phyloP scores from a whole-genome alignment of 2,888 invertebrate species.

The Idaea straminata region DNA sequence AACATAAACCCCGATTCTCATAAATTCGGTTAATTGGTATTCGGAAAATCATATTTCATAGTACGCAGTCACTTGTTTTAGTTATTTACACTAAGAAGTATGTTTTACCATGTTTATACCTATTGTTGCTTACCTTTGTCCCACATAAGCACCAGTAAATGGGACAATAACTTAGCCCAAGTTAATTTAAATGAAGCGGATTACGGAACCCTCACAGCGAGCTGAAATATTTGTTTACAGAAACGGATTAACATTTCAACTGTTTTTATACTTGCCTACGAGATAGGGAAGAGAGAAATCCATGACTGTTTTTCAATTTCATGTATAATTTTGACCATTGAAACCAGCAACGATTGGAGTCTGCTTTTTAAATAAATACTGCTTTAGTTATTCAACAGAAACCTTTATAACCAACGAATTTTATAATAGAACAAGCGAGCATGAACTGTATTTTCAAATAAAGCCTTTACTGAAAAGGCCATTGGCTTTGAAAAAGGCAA shows the following conservation, averaged over 20 bases:
- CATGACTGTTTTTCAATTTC: too few relatives aligned
- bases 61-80: conserved; percentile 12
- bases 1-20: neutral
- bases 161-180: conserved; percentile 8
- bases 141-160: conserved; percentile 14
- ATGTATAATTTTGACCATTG: too few relatives aligned
- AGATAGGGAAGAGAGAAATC: neutral
- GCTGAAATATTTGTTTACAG: neutral
- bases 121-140: conserved; percentile 14
- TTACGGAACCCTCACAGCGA: neutral
- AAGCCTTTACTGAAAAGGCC: neutral
- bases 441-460: too few relatives aligned
- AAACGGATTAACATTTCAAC: neutral
- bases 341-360: too few relatives aligned
- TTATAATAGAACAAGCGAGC: too few relatives aligned
- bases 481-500: neutral
- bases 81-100: neutral
- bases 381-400: too few relatives aligned
- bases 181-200: conserved; percentile 1
- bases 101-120: neutral
- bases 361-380: too few relatives aligned
- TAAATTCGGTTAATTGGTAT: neutral
- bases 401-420: too few relatives aligned
- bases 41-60: neutral
- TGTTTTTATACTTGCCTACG: neutral